These are phyloP conservation scores for Pachymerium ferrugineum DNA, from an alignment of 2,888 invertebrate genomes.

Conservation along the genomic window DNA sequence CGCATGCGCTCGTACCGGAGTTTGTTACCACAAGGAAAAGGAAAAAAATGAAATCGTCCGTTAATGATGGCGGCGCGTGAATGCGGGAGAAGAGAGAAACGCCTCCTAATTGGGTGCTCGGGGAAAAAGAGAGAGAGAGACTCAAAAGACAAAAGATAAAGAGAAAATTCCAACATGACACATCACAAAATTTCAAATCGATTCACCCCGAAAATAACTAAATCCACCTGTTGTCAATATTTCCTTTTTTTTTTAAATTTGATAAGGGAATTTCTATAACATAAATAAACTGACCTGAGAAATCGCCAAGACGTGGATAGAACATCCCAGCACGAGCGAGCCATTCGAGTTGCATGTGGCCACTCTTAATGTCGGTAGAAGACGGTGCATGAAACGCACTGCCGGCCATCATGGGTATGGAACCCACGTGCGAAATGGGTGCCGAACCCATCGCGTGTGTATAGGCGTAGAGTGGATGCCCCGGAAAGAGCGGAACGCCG, in stretches of 20 bases:
- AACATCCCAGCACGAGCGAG: constrained; percentile 39
- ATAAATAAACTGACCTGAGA: constrained; percentile 36
- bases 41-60: constrained; percentile 18
- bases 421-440: constrained; percentile 23
- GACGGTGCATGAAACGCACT: constrained; percentile 38
- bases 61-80: constrained; percentile 25
- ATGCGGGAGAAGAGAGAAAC: background rate
- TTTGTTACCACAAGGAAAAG: constrained; percentile 20
- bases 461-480: constrained; percentile 38
- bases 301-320: constrained; percentile 40
- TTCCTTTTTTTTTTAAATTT: background rate
- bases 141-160: background rate
- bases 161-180: background rate
- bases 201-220: background rate
- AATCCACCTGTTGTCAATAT: background rate
- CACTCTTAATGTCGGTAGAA: constrained; percentile 34
- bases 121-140: no score
- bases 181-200: background rate
- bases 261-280: no score
- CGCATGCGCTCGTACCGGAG: constrained; percentile 2
- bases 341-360: constrained; percentile 39
- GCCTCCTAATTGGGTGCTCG: constrained; percentile 17
- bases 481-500: constrained; percentile 37
- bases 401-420: constrained; percentile 32
- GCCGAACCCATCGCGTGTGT: constrained; percentile 30